Base-by-base conservation (phyloP, 30 jellyfish, hydroid and myxozoan genomes). In the Morbakka virulenta region DNA sequence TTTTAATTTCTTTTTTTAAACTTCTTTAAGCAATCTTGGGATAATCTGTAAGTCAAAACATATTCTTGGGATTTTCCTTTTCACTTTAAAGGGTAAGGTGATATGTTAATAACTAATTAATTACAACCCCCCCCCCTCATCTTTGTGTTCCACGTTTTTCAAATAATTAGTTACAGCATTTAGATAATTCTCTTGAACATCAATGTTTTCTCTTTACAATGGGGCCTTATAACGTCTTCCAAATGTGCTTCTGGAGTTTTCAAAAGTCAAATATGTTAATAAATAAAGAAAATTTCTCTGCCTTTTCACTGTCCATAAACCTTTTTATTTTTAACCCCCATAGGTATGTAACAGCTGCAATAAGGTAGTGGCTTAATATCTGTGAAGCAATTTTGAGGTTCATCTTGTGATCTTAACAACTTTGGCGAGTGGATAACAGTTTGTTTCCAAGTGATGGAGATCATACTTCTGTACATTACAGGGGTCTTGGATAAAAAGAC, bases 191-290 rank as follows among this genome's bases (percentile, higher is more conserved):
- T 9, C 17, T 41, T 6, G 9, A 41, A 6, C 57, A 41, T 9
- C 57, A 41, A 41, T 41, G 57, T 41, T 41, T n/a, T n/a, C n/a
- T n/a, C 13, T 41, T 41, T 9, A 9, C 17, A 6, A 17, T 41
- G 9, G 17, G 57, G 57, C 57, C 13, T 17, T 41, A 41, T 6
- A 41, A 17, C 17, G 57, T 41, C 57, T 41, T 17, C 57, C 94
- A 36, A 72, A 72, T 48, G 89, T 87, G 50, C 72, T 72, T 76
- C 90, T 30, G 28, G 93, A 83, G 62, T 83, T 83, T 81, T 28
- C 73, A 64, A 3, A 83, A 31, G 50, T 83, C 95, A 74, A 52
- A 83, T 17, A 83, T 29, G 28, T 71, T 36, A 69, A 72, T 80
- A 69, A 72, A 2, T 41, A 28, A 66, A 17, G 82, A 32, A 81